A percentile compares a stretch with the other conserved stretches of the same genome.
These are phyloP conservation scores for Perdita meconis DNA, from an alignment of 2,888 invertebrate species.

Conservation along the genomic window DNA sequence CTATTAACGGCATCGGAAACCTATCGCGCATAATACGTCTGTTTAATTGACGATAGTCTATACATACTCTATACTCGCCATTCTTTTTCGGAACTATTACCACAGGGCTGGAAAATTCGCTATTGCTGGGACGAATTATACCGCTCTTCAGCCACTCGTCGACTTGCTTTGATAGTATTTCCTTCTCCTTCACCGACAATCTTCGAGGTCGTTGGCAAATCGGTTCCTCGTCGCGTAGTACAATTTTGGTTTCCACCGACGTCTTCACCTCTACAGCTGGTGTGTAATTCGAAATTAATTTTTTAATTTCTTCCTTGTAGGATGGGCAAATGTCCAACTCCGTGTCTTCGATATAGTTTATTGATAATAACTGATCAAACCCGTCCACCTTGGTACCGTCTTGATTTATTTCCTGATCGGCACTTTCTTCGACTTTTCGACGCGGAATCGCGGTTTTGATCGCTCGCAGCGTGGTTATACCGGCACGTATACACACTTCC, in stretches of 20 bases:
- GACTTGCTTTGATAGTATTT: slow-evolving; percentile 10
- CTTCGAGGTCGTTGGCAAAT: slow-evolving; percentile 1
- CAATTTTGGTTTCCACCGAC: slow-evolving; percentile 14
- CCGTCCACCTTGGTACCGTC: background rate
- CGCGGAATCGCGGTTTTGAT: background rate
- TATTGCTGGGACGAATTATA: background rate
- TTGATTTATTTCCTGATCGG: too few relatives aligned
- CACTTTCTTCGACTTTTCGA: background rate
- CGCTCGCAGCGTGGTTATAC: background rate
- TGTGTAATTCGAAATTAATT: background rate
- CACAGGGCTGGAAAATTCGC: slow-evolving; percentile 5
- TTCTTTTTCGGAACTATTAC: slow-evolving; percentile 20
- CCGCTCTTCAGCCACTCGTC: slow-evolving; percentile 16
- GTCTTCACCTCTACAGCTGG: background rate
- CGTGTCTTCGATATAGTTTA: slow-evolving; percentile 7
- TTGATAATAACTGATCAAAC: background rate
- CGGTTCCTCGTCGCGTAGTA: slow-evolving; percentile 3
- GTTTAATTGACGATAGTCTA: slow-evolving; percentile 11
- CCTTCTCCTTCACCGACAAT: slow-evolving; percentile 18
- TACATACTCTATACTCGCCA: slow-evolving; percentile 3
- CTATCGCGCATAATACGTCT: slow-evolving; percentile 12
- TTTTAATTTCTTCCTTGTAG: background rate
- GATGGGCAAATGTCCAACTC: background rate
- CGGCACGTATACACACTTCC: background rate
- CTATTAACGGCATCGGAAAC: slow-evolving; percentile 28